A percentile compares a stretch with the other conserved stretches of the same genome.
Evolutionary conservation across 2,797 vertebrate species (phyloP).

Genomic region (Lates japonicus): DNA sequence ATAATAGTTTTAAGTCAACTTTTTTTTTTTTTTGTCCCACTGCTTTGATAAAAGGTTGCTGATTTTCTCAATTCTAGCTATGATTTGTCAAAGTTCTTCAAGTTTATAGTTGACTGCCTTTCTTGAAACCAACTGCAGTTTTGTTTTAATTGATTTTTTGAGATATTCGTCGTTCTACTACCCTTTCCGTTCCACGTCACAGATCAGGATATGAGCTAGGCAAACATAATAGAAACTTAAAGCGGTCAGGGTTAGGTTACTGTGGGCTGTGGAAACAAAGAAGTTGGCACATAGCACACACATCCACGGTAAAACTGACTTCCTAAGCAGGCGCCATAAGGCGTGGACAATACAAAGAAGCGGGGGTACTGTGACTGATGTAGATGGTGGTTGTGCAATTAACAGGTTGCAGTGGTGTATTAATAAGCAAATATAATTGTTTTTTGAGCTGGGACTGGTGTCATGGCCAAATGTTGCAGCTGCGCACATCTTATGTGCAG

Average conservation of each 20-base stretch:
- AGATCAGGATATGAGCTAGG: conserved; percentile 17
- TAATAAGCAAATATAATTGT: conserved; percentile 25
- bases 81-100: conserved; percentile 48
- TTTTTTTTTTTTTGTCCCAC: not conserved
- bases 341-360: not conserved
- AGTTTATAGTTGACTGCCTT: conserved; percentile 24
- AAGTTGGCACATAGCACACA: not conserved
- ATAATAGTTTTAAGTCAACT: conserved; percentile 19
- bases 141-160: conserved; percentile 49
- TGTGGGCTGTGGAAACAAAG: conserved; percentile 10
- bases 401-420: conserved; percentile 6
- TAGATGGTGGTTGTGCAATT: not conserved
- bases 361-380: conserved; percentile 18
- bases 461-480: not conserved
- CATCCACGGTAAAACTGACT: not conserved
- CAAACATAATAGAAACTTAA: conserved; percentile 22
- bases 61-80: conserved; percentile 10
- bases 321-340: not conserved
- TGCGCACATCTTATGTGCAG: not conserved
- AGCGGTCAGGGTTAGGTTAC: not conserved
- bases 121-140: conserved; percentile 20
- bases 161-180: too few relatives aligned
- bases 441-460: not conserved
- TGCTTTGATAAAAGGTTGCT: conserved; percentile 32
- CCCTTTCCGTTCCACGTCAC: too few relatives aligned